Percentiles rank a stretch among this genome's conserved stretches.
Evolutionary conservation across 2,888 invertebrate genomes (phyloP).

Genomic region (Sinohyriopsis cumingii): DNA sequence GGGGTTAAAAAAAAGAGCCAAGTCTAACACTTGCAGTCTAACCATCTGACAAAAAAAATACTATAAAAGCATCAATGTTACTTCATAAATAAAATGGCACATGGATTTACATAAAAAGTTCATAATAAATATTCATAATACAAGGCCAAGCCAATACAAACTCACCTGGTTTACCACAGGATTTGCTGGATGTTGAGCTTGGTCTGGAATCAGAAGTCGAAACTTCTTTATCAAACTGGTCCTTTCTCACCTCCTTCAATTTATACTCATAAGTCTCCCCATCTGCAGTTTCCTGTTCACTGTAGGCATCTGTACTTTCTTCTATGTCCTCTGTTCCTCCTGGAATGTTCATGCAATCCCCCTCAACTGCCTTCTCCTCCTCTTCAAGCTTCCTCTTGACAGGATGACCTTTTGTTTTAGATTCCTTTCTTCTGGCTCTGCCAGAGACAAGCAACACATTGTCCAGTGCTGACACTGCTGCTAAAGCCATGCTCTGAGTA

Average conservation of each 20-base stretch:
- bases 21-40: too few relatives aligned
- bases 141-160: too few relatives aligned
- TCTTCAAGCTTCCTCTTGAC: background rate
- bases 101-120: too few relatives aligned
- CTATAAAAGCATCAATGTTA: too few relatives aligned
- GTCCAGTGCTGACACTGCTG: slow-evolving; percentile 48
- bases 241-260: background rate
- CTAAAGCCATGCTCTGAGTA: slow-evolving; percentile 46
- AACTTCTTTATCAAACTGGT: background rate
- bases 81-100: too few relatives aligned
- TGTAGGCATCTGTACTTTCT: background rate
- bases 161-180: slow-evolving; percentile 47
- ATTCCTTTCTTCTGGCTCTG: slow-evolving; percentile 13
- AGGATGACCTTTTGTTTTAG: slow-evolving; percentile 5
- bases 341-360: background rate
- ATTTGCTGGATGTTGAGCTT: background rate
- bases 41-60: too few relatives aligned
- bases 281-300: slow-evolving; percentile 4
- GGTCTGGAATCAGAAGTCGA: background rate
- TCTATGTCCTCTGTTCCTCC: background rate
- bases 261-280: slow-evolving; percentile 4
- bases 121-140: too few relatives aligned
- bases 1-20: too few relatives aligned
- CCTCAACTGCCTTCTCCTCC: background rate
- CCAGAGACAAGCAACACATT: slow-evolving; percentile 23